Evolutionary conservation across 2,113 vertebrate species (phyloP).

Genomic region (Caracal caracal): DNA sequence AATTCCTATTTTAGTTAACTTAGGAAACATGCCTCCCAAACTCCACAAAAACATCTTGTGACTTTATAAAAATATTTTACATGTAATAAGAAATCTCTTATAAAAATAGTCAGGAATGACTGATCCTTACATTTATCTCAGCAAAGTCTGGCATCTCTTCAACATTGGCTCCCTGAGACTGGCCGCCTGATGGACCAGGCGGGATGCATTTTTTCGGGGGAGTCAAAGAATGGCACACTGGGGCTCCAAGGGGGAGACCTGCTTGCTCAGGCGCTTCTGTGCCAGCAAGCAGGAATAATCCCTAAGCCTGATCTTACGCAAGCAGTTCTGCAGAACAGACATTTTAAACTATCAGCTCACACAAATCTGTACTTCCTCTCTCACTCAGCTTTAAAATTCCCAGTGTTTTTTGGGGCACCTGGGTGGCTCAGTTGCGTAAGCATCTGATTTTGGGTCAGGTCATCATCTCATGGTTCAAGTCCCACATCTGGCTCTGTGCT

Average conservation of each 20-base stretch:
- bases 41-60: not conserved
- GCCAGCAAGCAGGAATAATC: not conserved
- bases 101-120: not conserved
- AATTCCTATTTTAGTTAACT: constrained; percentile 26
- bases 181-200: not conserved
- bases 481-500: too few relatives aligned
- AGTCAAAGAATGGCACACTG: not conserved
- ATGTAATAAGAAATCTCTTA: not conserved
- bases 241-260: not conserved
- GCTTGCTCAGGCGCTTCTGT: not conserved
- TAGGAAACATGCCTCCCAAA: constrained; percentile 4
- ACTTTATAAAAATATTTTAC: constrained; percentile 44
- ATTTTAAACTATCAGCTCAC: not conserved
- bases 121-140: not conserved
- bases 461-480: too few relatives aligned
- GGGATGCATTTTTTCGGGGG: not conserved
- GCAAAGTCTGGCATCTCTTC: not conserved
- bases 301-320: not conserved
- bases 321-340: constrained; percentile 16
- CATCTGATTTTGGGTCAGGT: too few relatives aligned
- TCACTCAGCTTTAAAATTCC: not conserved
- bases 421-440: too few relatives aligned
- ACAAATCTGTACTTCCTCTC: not conserved
- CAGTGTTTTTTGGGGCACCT: not conserved
- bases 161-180: not conserved